Percentiles rank a stretch among this genome's conserved stretches.
Evolutionary conservation across 2,888 invertebrate species (phyloP).

Genomic region (Pyrocoelia pectoralis): DNA sequence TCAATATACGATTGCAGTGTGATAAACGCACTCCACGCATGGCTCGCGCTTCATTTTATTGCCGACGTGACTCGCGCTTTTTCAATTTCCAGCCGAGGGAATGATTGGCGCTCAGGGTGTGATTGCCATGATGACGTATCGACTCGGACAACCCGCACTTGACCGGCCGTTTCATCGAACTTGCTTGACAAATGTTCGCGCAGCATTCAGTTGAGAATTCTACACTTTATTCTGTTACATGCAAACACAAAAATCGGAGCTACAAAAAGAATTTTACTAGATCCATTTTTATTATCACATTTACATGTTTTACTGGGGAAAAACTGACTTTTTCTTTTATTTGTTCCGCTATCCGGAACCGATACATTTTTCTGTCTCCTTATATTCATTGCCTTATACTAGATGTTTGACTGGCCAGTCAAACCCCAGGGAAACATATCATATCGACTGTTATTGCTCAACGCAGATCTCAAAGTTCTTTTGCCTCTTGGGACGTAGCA

Average conservation of each 20-base stretch:
- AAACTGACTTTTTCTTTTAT: conserved; percentile 9
- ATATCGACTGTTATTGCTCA: conserved; percentile 46
- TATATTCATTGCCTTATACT: conserved; percentile 33
- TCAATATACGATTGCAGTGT: conserved; percentile 44
- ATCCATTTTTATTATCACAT: neutral
- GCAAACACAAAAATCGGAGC: conserved; percentile 14
- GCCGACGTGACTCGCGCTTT: conserved; percentile 62
- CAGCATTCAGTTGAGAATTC: conserved; percentile 25
- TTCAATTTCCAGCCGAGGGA: conserved; percentile 61
- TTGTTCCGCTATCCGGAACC: conserved; percentile 17
- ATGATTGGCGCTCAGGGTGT: conserved; percentile 62
- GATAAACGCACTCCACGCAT: conserved; percentile 60
- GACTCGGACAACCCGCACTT: conserved; percentile 41
- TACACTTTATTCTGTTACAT: conserved; percentile 2
- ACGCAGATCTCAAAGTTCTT: conserved; percentile 38
- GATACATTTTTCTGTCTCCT: conserved; percentile 34
- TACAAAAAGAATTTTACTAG: neutral
- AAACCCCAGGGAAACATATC: conserved; percentile 44
- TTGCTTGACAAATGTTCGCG: conserved; percentile 36
- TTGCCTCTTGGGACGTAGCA: conserved; percentile 32
- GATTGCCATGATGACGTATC: conserved; percentile 61
- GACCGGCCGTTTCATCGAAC: conserved; percentile 39
- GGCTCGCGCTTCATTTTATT: conserved; percentile 60
- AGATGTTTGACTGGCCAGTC: conserved; percentile 39
- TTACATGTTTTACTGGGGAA: neutral